Conservation (phyloP, 2,113 vertebrate genomes). For the Astur gentilis region DNA sequence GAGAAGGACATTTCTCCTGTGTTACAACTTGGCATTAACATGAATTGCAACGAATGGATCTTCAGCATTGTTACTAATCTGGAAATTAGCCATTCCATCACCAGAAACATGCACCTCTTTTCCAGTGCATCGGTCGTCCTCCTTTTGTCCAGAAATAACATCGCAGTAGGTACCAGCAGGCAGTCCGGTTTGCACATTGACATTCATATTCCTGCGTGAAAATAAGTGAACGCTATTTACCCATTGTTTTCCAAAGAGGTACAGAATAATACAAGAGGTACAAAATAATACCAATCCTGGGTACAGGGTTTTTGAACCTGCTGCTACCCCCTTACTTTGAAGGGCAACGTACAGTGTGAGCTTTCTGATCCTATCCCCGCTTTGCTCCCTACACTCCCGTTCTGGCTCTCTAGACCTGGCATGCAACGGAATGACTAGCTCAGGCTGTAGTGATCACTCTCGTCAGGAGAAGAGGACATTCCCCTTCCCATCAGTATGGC, state of each 20-base stretch:
- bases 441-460: rapidly evolving
- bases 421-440: not conserved
- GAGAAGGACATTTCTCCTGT: not conserved
- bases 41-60: constrained; percentile 91
- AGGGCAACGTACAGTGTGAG: not conserved
- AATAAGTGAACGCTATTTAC: not conserved
- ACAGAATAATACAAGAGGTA: too few relatives aligned
- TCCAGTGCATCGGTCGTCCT: constrained; percentile 76
- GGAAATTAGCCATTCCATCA: constrained; percentile 79
- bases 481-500: not conserved
- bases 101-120: constrained; percentile 74
- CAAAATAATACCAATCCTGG: too few relatives aligned
- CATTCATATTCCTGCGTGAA: constrained; percentile 75
- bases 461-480: too few relatives aligned
- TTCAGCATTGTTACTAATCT: constrained; percentile 80
- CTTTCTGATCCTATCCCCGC: not conserved
- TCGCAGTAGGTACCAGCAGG: constrained; percentile 89
- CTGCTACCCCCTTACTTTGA: not conserved
- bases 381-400: rapidly evolving
- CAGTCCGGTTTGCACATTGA: constrained; percentile 82
- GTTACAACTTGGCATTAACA: constrained; percentile 70
- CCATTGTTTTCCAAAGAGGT: not conserved
- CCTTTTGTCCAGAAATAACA: constrained; percentile 89
- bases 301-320: not conserved
- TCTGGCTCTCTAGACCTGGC: not conserved